Evolutionary conservation across 2,888 invertebrate species (phyloP), one percentile per base, ranked within the genome.

Genomic region (Idaea straminata): DNA sequence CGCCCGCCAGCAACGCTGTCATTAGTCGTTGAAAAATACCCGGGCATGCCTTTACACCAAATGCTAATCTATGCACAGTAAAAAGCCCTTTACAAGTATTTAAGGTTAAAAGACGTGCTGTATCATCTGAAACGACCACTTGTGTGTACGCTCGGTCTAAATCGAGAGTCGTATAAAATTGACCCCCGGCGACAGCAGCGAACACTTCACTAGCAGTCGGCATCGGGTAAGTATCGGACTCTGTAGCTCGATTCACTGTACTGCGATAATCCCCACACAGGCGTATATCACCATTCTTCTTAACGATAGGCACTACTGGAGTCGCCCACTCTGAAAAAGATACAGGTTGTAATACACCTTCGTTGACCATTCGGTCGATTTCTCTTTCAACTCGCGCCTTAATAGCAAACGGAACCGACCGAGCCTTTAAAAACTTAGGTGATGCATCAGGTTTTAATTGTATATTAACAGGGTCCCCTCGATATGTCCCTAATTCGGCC

Each of bases 281-380:
- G 1, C 68, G 36, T 58, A 15, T 61, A 15, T 72, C 70, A 1
- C 71, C 73, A 5, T 62, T 62, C 35, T 64, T 66, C 47, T 78
- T 78, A 5, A 69, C 59, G n/a, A 77, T 72, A 6, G 71, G 68
- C 57, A 79, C 77, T 3, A 79, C 69, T 3, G 79, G 77, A 57
- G 76, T 78, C 15, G 77, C 77, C 78, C 79, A 80, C 35, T 71
- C 66, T 7, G 70, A 71, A 62, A 61, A 65, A 13, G 69, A 16
- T 47, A 61, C 58, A 13, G 65, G 47, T 10, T 25, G 25, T 25
- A 25, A 25, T 25, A 25, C 25, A 25, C 25, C 25, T 25, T 25
- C 25, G 25, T 25, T 58, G 60, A 57, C 63, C 7, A 66, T n/a
- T 3, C 65, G 61, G 35, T 62, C 69, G 6, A 74, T 71, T 57